Evolutionary conservation across 2,113 vertebrate species (phyloP), one percentile per base, ranked within the genome.

Genomic region (Carassius auratus): DNA sequence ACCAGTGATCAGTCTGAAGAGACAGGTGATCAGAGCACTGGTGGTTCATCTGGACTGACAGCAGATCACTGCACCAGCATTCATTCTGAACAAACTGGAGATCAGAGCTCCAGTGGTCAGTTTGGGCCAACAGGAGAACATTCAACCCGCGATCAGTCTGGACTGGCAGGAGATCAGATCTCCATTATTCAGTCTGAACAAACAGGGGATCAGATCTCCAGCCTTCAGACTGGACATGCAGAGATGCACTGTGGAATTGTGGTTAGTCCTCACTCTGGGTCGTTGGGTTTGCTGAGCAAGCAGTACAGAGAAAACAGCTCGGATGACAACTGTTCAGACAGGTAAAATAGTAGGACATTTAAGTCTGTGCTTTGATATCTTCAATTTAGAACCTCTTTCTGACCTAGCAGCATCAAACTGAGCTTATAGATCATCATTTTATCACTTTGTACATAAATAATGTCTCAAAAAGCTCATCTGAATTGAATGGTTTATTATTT

Each of bases 291-390:
- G 62, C n/a, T 89, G 19, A 75, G 85, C 23, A 48, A 23, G 74
- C 85, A 85, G 83, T 89, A 89, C 30, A 85, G 83, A 85, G 85
- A 73, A 4, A 75, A 83, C n/a, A 74, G 83, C 78, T 87, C 83
- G 13, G 85, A 86, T 2, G 87, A 87, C 1, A 36, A 68, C 64
- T 19, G 61, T 48, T 87, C 85, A 2, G 88, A 89, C n/a, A 89
- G 88, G 88, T 89, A 33, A 55, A 57, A 77, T 76, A 15, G 17
- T 26, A 50, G 1, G n/a, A 75, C 13, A 5, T 26, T 77, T 8
- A 45, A 55, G 9, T 76, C 21, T 6, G 17, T 45, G 42, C 42
- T 45, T 45, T 45, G 8, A 45, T 10, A 45, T 45, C 42, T 2
- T 9, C 42, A 45, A 8, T 10, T 45, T 9, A 45, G 42, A 45